These are phyloP conservation scores for Tenebrosternarchus preto DNA, from an alignment of 2,113 vertebrate genomes.

Conservation along the genomic window DNA sequence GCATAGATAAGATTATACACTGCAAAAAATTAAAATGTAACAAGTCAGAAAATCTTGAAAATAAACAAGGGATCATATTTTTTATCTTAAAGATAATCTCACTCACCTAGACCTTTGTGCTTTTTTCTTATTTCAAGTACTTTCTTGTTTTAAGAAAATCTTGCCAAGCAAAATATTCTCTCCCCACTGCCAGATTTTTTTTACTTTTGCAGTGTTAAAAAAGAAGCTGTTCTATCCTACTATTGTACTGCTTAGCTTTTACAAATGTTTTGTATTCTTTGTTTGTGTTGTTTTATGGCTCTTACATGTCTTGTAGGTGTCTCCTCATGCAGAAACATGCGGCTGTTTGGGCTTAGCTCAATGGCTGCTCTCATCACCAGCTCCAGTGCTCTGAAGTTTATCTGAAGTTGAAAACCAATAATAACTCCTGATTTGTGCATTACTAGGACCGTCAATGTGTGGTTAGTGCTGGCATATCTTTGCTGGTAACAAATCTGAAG, in stretches of 20 bases:
- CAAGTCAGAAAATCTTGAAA: too few species aligned
- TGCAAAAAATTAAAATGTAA: too few species aligned
- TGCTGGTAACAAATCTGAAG: not conserved
- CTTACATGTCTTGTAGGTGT: constrained; percentile 70
- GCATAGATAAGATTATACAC: not conserved
- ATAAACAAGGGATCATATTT: too few species aligned
- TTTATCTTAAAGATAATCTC: too few species aligned
- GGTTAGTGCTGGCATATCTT: not conserved
- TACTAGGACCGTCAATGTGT: not conserved
- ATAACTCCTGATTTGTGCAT: too few species aligned
- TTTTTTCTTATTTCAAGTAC: too few species aligned
- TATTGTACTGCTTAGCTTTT: not conserved
- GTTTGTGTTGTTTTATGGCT: not conserved
- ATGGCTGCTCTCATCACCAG: constrained; percentile 66
- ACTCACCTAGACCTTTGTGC: too few species aligned
- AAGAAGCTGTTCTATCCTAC: not conserved
- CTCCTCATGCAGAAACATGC: constrained; percentile 71
- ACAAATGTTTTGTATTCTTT: not conserved
- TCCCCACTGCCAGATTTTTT: too few species aligned
- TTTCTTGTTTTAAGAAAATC: too few species aligned
- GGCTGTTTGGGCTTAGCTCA: constrained; percentile 61
- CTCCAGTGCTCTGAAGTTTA: constrained; percentile 70
- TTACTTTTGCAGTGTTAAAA: too few species aligned
- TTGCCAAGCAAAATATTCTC: too few species aligned
- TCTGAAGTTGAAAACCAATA: constrained; percentile 50